Evolutionary conservation across 2,797 vertebrate species (phyloP), one percentile per base, ranked within the genome.

Genomic region (Pagetopsis macropterus): DNA sequence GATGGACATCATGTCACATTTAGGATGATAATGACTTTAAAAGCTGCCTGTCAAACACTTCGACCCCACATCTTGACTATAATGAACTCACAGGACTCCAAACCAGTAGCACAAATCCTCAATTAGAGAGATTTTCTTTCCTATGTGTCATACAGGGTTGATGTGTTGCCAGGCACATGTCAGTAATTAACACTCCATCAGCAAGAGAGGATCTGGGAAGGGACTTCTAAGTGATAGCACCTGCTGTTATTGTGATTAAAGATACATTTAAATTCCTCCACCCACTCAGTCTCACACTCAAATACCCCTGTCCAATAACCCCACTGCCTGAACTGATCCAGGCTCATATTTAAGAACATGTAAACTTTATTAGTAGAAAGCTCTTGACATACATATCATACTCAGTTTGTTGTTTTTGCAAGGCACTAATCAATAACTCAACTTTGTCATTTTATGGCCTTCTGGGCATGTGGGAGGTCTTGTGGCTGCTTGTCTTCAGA

Each of bases 231-330:
- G 60, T 45, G 51, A 77, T 79, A 50, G 63, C 80, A 81, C 82
- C 78, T 71, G 68, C 82, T 76, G 78, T 45, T 61, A 61, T 54
- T 74, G 81, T 71, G 75, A 82, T 83, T 79, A 81, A 16, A 57
- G 68, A 73, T 33, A 69, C 81, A 86, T 73, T 55, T 14, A 9
- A 33, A 58, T 75, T 16, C 11, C 40, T 75, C 59, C 33, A 16
- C 60, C 65, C 46, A 68, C 52, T 46, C 37, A n/a, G 50, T 27
- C 48, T 74, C 69, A 54, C 65, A 58, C 72, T 72, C 65, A 37
- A 86, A 70, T 41, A 15, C 15, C 41, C 46, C 23, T 9, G 17
- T 74, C 52, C 50, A 72, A 55, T 85, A 78, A 54, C 54, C 27
- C 31, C 9, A 14, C 55, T 43, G 11, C 56, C 71, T 4, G 9